A percentile compares a stretch with the other conserved stretches of the same genome.
Conservation (phyloP, 2,113 vertebrate genomes). For the Ariopsis seemanni region DNA sequence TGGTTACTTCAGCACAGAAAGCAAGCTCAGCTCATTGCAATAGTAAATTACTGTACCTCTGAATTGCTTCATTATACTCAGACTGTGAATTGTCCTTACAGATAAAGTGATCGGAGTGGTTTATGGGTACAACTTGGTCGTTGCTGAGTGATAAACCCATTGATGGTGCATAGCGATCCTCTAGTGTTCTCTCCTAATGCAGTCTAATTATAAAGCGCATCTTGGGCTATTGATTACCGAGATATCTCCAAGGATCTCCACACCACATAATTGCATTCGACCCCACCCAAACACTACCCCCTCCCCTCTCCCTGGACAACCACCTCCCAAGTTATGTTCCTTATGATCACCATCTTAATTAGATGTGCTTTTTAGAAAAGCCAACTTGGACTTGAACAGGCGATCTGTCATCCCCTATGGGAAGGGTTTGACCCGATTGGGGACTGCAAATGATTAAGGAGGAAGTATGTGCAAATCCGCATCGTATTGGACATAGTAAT, state of each 20-base stretch:
- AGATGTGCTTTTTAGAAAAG: conserved; percentile 26
- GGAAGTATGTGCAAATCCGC: background rate
- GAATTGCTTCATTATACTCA: conserved; percentile 35
- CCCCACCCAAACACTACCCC: background rate
- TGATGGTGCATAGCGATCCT: conserved; percentile 16
- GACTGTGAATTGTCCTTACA: conserved; percentile 34
- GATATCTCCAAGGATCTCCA: conserved; percentile 29
- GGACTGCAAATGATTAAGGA: background rate
- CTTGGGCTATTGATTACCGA: conserved; percentile 15
- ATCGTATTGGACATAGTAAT: background rate
- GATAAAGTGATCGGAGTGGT: conserved; percentile 24
- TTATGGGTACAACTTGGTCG: conserved; percentile 23
- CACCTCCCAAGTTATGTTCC: background rate
- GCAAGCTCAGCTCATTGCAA: conserved; percentile 38
- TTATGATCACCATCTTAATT: conserved; percentile 26
- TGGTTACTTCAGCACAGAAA: conserved; percentile 18
- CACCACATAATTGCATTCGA: conserved; percentile 2
- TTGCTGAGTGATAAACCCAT: conserved; percentile 23
- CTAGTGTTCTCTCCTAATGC: conserved; percentile 28
- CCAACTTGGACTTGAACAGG: conserved; percentile 9
- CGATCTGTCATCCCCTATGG: background rate
- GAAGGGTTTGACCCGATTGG: background rate
- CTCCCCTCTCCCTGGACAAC: background rate
- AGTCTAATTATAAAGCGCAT: conserved; percentile 38
- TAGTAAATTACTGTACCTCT: background rate